phyloP scores from a whole-genome alignment of 2,113 vertebrate genomes.

The Psilopsiagon aurifrons region DNA sequence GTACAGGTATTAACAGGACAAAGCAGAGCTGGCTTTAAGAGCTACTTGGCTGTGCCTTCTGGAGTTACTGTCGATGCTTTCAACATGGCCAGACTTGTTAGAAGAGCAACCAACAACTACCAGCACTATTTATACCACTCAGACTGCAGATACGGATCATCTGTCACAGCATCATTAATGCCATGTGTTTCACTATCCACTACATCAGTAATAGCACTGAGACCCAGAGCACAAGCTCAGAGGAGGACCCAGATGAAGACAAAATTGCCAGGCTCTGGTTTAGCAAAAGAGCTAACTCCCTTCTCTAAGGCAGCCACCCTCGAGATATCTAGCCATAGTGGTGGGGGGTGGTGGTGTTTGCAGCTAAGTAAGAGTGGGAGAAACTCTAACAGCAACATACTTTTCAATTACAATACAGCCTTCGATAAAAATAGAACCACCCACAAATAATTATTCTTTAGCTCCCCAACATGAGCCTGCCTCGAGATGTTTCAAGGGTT shows the following conservation, averaged over 20 bases:
- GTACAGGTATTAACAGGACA: neutral
- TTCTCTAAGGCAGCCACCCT: neutral
- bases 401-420: constrained; percentile 8
- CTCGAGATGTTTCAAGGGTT: constrained; percentile 58
- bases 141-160: neutral
- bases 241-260: neutral
- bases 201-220: neutral
- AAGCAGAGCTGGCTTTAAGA: neutral
- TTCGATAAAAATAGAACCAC: constrained; percentile 38
- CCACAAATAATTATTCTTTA: constrained; percentile 51
- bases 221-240: neutral
- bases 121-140: neutral
- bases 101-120: neutral
- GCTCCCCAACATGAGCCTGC: constrained; percentile 30
- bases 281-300: neutral
- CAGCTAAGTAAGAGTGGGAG: neutral
- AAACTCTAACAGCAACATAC: neutral
- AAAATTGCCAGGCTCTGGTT: neutral
- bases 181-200: neutral
- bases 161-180: neutral
- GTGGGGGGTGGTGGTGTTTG: neutral
- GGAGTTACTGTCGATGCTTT: neutral
- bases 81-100: neutral
- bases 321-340: neutral
- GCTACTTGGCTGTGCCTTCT: neutral